Evolutionary conservation across 2,888 invertebrate genomes (phyloP).

Genomic region (Diaphora mendica): DNA sequence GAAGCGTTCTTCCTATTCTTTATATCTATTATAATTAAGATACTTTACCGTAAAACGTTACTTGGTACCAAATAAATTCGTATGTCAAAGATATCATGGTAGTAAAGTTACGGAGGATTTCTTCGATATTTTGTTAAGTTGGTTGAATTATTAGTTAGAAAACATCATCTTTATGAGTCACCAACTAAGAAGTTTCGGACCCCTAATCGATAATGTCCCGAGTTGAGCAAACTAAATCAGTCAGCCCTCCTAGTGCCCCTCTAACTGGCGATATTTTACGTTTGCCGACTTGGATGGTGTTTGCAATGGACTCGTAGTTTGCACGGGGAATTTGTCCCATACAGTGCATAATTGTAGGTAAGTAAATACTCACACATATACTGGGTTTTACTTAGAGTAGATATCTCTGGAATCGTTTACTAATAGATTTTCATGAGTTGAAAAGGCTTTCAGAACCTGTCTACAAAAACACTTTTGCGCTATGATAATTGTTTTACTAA

Average conservation of each 20-base stretch:
- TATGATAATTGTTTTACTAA: background rate
- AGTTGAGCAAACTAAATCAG: slow-evolving; percentile 71
- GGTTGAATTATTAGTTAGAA: background rate
- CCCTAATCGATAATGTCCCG: slow-evolving; percentile 70
- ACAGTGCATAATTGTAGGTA: slow-evolving; percentile 2
- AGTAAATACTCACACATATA: background rate
- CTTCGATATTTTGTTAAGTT: background rate
- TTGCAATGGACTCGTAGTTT: slow-evolving; percentile 44
- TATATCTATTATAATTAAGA: too few species aligned
- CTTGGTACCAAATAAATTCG: background rate
- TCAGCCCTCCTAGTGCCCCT: slow-evolving; percentile 37
- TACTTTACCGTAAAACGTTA: background rate
- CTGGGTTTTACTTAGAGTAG: background rate
- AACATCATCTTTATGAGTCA: background rate
- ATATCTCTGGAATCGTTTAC: background rate
- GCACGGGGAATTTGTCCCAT: slow-evolving; percentile 8
- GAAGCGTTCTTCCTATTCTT: too few species aligned
- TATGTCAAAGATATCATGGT: background rate
- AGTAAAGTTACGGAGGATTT: background rate
- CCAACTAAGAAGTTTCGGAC: slow-evolving; percentile 8
- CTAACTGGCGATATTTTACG: slow-evolving; percentile 49
- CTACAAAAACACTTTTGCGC: background rate
- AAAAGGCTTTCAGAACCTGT: too few species aligned
- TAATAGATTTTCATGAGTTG: too few species aligned
- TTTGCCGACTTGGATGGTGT: slow-evolving; percentile 41